These are phyloP conservation scores for Myotis pilosus DNA, from an alignment of 2,797 vertebrate genomes.

Conservation along the genomic window DNA sequence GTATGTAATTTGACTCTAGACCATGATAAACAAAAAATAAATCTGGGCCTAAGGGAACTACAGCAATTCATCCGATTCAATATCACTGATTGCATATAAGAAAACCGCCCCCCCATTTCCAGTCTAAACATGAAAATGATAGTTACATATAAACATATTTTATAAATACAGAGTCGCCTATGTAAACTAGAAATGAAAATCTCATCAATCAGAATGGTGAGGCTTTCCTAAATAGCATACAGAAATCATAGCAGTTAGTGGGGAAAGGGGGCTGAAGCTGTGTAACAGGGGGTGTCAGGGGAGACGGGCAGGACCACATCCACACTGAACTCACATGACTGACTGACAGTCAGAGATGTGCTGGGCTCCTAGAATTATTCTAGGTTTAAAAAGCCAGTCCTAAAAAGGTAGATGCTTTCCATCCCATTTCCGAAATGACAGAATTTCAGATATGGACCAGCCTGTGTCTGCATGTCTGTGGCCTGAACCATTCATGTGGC, in stretches of 20 bases:
- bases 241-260: not conserved
- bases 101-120: conserved; percentile 7
- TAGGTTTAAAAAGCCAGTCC: not conserved
- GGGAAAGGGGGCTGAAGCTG: not conserved
- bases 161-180: not conserved
- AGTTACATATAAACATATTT: conserved; percentile 42
- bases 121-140: conserved; percentile 54
- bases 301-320: not conserved
- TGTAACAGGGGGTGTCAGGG: not conserved
- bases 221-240: not conserved
- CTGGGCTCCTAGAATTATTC: not conserved
- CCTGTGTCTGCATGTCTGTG: not conserved
- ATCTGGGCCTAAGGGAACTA: conserved; percentile 43
- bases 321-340: not conserved
- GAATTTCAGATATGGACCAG: not conserved
- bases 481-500: not conserved
- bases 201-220: not conserved
- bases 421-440: not conserved
- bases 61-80: conserved; percentile 39
- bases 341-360: not conserved
- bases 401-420: not conserved
- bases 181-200: conserved; percentile 6
- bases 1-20: conserved; percentile 62
- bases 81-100: conserved; percentile 52
- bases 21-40: conserved; percentile 63